These are phyloP conservation scores for Apamea crenata DNA, from an alignment of 2,888 invertebrate genomes.

Conservation along the genomic window DNA sequence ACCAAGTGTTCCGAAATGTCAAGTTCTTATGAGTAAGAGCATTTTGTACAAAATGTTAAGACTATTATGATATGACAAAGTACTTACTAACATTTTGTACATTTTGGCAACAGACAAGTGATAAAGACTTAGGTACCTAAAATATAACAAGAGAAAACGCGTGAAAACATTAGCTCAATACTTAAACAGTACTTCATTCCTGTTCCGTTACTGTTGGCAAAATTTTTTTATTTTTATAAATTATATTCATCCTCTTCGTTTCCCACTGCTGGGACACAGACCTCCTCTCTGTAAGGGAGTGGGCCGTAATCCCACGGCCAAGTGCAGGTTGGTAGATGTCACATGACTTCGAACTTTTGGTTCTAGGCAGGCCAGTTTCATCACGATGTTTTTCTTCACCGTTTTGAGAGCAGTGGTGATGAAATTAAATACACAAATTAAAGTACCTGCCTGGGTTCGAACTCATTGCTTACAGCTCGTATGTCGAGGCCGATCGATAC, in stretches of 20 bases:
- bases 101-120: background rate
- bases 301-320: background rate
- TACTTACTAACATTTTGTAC: too few relatives aligned
- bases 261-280: background rate
- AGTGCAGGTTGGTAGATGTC: background rate
- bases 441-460: too few relatives aligned
- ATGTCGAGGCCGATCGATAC: background rate
- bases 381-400: background rate
- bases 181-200: background rate
- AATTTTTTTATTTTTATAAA: too few relatives aligned
- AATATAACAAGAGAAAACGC: background rate
- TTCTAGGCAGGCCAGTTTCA: background rate
- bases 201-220: background rate
- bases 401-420: background rate
- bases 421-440: background rate
- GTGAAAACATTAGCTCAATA: background rate
- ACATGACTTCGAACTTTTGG: background rate
- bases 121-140: background rate
- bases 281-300: background rate
- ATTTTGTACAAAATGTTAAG: background rate
- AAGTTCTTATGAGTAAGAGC: constrained; percentile 9
- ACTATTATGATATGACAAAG: too few relatives aligned
- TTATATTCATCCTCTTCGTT: background rate
- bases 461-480: too few relatives aligned
- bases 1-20: background rate